Percentiles rank a stretch among this genome's conserved stretches.
phyloP scores from a whole-genome alignment of 2,888 invertebrate species.

The Adineta ricciae region DNA sequence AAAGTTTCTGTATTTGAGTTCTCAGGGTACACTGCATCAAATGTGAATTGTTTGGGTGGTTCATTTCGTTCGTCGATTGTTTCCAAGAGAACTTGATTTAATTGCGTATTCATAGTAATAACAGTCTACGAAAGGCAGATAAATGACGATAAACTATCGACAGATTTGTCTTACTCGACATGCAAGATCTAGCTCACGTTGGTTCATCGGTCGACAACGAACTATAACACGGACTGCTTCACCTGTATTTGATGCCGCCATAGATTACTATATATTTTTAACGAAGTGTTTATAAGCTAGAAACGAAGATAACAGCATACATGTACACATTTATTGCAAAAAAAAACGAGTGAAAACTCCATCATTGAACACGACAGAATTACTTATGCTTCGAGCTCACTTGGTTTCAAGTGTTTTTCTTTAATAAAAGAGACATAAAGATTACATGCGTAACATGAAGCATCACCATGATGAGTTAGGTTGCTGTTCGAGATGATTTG shows the following conservation, averaged over 20 bases:
- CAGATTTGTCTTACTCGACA: conserved; percentile 53
- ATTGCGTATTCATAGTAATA: conserved; percentile 20
- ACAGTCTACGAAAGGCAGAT: conserved; percentile 8
- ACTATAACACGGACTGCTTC: conserved; percentile 72
- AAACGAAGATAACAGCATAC: too few relatives aligned
- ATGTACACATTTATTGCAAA: too few relatives aligned
- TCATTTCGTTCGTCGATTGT: conserved; percentile 58
- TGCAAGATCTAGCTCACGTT: conserved; percentile 61
- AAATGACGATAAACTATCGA: too few relatives aligned
- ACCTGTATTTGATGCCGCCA: conserved; percentile 17
- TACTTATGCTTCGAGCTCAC: not conserved
- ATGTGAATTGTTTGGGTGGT: conserved; percentile 64
- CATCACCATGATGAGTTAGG: not conserved
- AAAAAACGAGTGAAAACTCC: too few relatives aligned
- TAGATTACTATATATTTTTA: not conserved
- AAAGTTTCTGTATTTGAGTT: conserved; percentile 71
- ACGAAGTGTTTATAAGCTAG: not conserved
- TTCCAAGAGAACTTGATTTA: conserved; percentile 38
- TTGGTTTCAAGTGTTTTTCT: not conserved
- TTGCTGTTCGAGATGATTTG: not conserved
- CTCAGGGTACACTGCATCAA: conserved; percentile 71
- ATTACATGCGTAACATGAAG: not conserved
- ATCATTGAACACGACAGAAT: too few relatives aligned
- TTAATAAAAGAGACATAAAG: not conserved
- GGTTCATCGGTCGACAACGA: conserved; percentile 74